Evolutionary conservation across 2,797 vertebrate species (phyloP), one percentile per base, ranked within the genome.

Genomic region (Galaxias olidus): DNA sequence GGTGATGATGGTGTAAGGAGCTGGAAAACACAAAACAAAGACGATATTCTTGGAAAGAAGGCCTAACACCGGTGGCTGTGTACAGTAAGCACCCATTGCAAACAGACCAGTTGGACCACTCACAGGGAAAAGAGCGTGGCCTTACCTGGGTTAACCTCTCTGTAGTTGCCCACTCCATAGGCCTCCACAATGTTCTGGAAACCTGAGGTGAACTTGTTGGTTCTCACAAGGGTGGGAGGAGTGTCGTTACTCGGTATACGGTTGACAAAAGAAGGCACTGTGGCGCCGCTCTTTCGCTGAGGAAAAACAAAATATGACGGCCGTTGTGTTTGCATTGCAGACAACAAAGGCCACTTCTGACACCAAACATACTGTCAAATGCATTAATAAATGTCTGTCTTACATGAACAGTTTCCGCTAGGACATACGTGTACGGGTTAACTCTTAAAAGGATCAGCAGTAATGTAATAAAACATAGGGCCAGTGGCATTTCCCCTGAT

Each of bases 131-230:
- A 30, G 6, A 2, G 30, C 30, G 2, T 30, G 10, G 10, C 10
- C 48, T 77, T 67, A 98, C 98, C 96, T 87, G 98, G 98, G 86
- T 99, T 99, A n/a, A 99, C 93, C 78, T 99, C 98, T 61, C 95
- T 85, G 55, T 99, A 99, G 80, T 56, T 94, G 48, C 94, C 94
- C 18, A 99, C 93, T 17, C 97, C 98, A 0, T 99, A 99, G 11
- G 96, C 94, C 1, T 99, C 96, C 65, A 99, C 97, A 0, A 99
- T 99, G 79, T 92, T 97, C 87, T 99, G 98, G 84, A 99, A 99
- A 17, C 96, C 98, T 65, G 94, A 94, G 11, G 98, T 98, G 84
- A 99, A 98, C 61, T 95, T 98, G 87, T 99, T 99, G 85, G 95
- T 98, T 59, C 94, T 93, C 67, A 99, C 95, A 15, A 98, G 89